These are phyloP conservation scores for Paragorgia papillata DNA, from an alignment of 92 coral and sea anemone species.

Conservation along the genomic window DNA sequence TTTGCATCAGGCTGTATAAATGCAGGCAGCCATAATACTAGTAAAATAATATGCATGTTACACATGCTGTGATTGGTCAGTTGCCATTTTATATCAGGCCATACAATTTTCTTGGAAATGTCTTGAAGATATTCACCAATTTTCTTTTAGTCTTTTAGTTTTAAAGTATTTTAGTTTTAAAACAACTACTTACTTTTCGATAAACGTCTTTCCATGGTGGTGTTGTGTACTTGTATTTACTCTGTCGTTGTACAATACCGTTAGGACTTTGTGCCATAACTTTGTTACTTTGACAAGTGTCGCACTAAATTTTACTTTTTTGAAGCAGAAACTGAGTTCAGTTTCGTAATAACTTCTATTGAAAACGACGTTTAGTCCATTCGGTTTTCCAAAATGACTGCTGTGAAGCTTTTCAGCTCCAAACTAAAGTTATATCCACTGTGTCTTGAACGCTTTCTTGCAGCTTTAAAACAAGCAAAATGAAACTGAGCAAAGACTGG, in stretches of 20 bases:
- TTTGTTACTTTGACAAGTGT: conserved; percentile 45
- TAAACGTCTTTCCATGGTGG: conserved; percentile 99
- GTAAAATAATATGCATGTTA: no score
- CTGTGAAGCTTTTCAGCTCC: not conserved
- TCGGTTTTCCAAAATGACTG: no score
- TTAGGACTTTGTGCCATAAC: conserved; percentile 67
- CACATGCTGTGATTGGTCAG: no score
- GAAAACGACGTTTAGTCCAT: conserved; percentile 4
- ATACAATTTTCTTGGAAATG: no score
- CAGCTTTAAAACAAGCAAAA: not conserved
- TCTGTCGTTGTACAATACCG: conserved; percentile 74
- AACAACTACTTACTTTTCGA: conserved; percentile 66
- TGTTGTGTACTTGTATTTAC: conserved; percentile 87
- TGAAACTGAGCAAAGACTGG: not conserved
- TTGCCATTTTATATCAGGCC: no score
- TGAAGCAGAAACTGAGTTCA: conserved; percentile 61
- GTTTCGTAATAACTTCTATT: conserved; percentile 48
- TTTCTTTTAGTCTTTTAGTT: no score
- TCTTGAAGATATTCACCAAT: no score
- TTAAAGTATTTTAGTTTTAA: no score
- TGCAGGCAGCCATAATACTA: no score
- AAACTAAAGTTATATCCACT: no score
- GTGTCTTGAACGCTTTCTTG: not conserved
- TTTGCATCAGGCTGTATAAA: no score
- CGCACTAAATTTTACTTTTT: conserved; percentile 71